Evolutionary conservation across 1,140 invertebrate genomes (phyloP), one percentile per base, ranked within the genome.

Genomic region (Cotesia glomerata): DNA sequence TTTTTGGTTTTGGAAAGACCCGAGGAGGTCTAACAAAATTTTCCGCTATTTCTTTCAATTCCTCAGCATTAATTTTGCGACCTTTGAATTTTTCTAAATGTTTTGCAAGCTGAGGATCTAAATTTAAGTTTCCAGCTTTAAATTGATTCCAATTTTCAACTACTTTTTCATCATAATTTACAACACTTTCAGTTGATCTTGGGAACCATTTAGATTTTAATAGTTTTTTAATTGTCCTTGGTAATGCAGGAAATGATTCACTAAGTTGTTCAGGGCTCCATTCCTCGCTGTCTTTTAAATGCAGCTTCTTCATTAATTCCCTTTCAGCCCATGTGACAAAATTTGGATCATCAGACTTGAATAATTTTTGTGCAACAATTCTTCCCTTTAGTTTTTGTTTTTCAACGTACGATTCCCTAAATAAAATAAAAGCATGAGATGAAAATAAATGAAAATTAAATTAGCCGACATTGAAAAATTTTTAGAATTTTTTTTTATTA

Each of bases 291-390:
- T 94, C 87, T 13, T 87, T 86, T 18, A 85, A 74, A 78, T 94
- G 89, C 2, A 97, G 86, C 74, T 90, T 89, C 61, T 90, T 86
- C 61, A 97, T 95, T 84, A 95, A 91, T 84, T 95, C 90, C 80
- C 94, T 96, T 80, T 96, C 95, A 74, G 90, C 89, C 88, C 91
- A 95, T 0, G 94, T 95, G 68, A 97, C 79, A n/a, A 97, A 89
- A 78, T 91, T 93, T 0, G 92, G 90, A 70, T 91, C 86, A 70
- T 90, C 88, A 74, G 90, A 86, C 59, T 91, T 91, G 79, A 95
- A 93, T 79, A 93, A 94, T 82, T 94, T 95, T n/a, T 89, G 88
- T 74, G 88, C 88, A 0, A 93, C 88, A 71, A 94, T 94, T 51
- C 88, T 83, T 54, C 88, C 85, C 66, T 90, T 89, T 3, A 90